A percentile compares a stretch with the other conserved stretches of the same genome.
These are phyloP conservation scores for Homalodisca vitripennis DNA, from an alignment of 1,140 invertebrate genomes.

Conservation along the genomic window DNA sequence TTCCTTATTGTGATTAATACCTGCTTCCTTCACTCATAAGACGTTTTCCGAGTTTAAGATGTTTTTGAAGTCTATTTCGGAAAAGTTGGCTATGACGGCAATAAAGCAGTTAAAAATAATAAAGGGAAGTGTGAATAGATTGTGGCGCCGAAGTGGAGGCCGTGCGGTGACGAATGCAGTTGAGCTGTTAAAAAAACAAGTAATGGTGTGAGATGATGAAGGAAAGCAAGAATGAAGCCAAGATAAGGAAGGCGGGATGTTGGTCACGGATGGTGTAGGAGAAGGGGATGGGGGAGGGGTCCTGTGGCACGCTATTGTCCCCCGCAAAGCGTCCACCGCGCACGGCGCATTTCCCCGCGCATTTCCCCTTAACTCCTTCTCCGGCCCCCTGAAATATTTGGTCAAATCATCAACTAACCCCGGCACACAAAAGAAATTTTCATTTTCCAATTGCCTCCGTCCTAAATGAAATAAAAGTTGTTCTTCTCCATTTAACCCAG, in stretches of 20 bases:
- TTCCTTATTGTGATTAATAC: too few relatives aligned
- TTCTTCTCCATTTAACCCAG: slow-evolving; percentile 4
- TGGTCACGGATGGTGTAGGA: neutral
- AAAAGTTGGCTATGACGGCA: too few relatives aligned
- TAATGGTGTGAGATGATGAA: slow-evolving; percentile 26
- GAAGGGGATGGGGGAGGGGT: neutral
- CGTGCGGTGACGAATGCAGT: slow-evolving; percentile 18
- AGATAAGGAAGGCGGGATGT: slow-evolving; percentile 9
- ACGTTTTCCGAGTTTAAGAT: too few relatives aligned
- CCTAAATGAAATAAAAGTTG: slow-evolving; percentile 25
- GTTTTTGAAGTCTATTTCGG: too few relatives aligned
- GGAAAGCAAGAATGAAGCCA: slow-evolving; percentile 22
- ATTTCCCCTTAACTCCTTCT: too few relatives aligned
- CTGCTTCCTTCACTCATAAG: too few relatives aligned
- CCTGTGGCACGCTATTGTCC: neutral
- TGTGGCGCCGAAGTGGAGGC: slow-evolving; percentile 9
- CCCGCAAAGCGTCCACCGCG: neutral
- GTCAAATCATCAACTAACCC: slow-evolving; percentile 19
- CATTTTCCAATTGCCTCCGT: slow-evolving; percentile 24
- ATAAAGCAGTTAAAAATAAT: slow-evolving; percentile 11
- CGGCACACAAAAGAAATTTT: slow-evolving; percentile 4
- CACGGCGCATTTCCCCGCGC: slow-evolving; percentile 7
- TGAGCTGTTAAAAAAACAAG: slow-evolving; percentile 20
- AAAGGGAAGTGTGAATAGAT: slow-evolving; percentile 1
- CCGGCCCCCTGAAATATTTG: neutral